phyloP scores from a whole-genome alignment of 2,113 vertebrate species.

The Mus musculus region GRCm39 chr17:81856501-81857000 shows the following conservation, averaged over 20 bases:
- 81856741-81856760: conserved; percentile 83
- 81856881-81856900: conserved; percentile 56
- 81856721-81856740: conserved; percentile 78
- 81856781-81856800: conserved; percentile 80
- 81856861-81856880: conserved; percentile 61
- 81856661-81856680: conserved; percentile 76
- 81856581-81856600: conserved; percentile 72
- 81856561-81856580: conserved; percentile 51
- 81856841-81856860: conserved; percentile 67
- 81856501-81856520: neutral
- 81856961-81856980: neutral
- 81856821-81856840: conserved; percentile 76
- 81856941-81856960: neutral
- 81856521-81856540: conserved; percentile 3
- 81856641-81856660: conserved; percentile 45
- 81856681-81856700: conserved; percentile 76
- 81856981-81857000: neutral
- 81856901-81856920: conserved; percentile 47
- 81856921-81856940: neutral
- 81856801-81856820: conserved; percentile 84
- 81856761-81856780: conserved; percentile 84
- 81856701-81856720: conserved; percentile 79
- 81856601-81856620: conserved; percentile 63
- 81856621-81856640: conserved; percentile 77
- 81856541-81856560: conserved; percentile 39